Conservation (phyloP, 2,113 vertebrate species). For the Actenoides hombroni region DNA sequence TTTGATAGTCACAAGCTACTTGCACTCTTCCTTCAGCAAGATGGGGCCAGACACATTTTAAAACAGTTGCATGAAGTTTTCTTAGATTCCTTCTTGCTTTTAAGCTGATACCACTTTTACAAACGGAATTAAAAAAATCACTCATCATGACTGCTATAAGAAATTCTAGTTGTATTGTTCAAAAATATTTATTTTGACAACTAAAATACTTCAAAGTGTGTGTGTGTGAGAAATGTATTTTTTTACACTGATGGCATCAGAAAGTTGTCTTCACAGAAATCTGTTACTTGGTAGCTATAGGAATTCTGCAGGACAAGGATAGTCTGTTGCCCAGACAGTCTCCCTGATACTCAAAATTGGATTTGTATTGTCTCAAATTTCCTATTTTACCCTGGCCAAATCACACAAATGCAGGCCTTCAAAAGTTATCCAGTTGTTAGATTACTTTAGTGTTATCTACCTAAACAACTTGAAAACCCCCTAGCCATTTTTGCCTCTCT, state of each 20-base stretch:
- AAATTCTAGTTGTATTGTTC: neutral
- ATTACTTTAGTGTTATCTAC: neutral
- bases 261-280: neutral
- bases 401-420: neutral
- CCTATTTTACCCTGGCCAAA: neutral
- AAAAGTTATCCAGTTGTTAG: neutral
- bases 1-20: neutral
- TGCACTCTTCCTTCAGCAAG: neutral
- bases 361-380: neutral
- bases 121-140: neutral
- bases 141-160: neutral
- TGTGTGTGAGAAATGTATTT: neutral
- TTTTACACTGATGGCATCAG: neutral
- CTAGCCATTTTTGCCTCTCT: neutral
- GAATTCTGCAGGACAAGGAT: neutral
- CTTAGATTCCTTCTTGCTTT: neutral
- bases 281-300: neutral
- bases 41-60: neutral
- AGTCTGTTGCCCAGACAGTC: neutral
- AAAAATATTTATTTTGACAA: neutral
- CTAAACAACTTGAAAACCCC: neutral
- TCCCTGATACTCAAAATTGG: neutral
- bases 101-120: neutral
- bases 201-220: neutral
- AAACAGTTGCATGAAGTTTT: neutral